A percentile compares a stretch with the other conserved stretches of the same genome.
phyloP scores from a whole-genome alignment of 2,797 vertebrate species.

The Ptychadena robeensis region DNA sequence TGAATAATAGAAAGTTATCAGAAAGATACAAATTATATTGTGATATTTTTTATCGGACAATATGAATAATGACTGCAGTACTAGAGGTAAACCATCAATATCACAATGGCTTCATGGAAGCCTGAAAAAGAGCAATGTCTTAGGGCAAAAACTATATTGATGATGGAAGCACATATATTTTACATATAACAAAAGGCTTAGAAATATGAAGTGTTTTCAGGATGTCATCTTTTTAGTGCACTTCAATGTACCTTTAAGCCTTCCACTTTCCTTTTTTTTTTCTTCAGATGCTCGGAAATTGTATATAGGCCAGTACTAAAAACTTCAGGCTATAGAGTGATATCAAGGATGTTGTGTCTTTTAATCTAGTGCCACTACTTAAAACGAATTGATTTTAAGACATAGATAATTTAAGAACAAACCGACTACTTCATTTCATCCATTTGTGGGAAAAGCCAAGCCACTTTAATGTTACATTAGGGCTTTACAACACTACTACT shows the following conservation, averaged over 20 bases:
- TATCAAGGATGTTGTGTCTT: conserved; percentile 43
- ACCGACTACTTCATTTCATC: conserved; percentile 48
- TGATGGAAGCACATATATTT: neutral
- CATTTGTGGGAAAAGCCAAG: conserved; percentile 43
- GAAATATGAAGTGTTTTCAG: neutral
- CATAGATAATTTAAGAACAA: conserved; percentile 44
- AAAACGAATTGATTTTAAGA: conserved; percentile 53
- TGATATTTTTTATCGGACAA: no score
- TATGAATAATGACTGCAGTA: no score
- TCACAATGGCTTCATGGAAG: neutral
- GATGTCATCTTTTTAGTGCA: neutral
- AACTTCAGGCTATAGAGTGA: neutral
- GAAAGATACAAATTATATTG: neutral
- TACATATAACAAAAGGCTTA: neutral
- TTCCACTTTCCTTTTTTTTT: neutral
- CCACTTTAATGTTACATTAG: conserved; percentile 56
- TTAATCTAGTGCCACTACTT: conserved; percentile 53
- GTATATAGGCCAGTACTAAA: conserved; percentile 7
- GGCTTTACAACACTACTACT: conserved; percentile 51
- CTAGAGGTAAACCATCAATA: neutral
- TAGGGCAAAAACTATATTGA: no score
- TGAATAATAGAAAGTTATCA: no score
- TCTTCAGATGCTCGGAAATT: neutral
- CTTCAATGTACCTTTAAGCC: neutral
- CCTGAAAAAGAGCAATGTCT: neutral